Percentiles rank a stretch among this genome's conserved stretches.
These are phyloP conservation scores for Zele albiditarsus DNA, from an alignment of 2,888 invertebrate species.

Conservation along the genomic window DNA sequence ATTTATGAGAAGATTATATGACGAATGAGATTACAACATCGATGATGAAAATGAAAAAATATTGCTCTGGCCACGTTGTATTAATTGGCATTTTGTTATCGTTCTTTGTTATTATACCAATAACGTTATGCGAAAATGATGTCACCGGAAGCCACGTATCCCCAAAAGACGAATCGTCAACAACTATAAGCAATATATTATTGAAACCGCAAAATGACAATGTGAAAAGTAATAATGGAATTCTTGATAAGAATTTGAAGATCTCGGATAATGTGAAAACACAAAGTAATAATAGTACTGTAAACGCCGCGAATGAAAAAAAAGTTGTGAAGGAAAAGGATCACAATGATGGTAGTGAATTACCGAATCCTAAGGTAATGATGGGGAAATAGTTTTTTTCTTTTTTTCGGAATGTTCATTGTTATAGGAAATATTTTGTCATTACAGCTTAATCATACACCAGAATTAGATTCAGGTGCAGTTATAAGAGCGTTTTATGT, in stretches of 20 bases:
- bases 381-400: not conserved
- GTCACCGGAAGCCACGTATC: not conserved
- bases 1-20: not conserved
- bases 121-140: not conserved
- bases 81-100: not conserved
- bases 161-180: not conserved
- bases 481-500: constrained; percentile 70
- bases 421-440: not conserved
- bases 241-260: not conserved
- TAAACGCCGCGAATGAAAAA: not conserved
- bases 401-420: not conserved
- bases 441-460: constrained; percentile 46
- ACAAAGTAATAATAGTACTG: not conserved
- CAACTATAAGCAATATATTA: not conserved
- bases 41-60: not conserved
- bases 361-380: not conserved
- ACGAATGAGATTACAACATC: not conserved
- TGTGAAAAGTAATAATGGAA: not conserved
- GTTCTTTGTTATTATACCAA: not conserved
- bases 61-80: not conserved
- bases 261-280: not conserved
- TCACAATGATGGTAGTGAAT: not conserved
- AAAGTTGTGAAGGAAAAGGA: not conserved
- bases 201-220: not conserved
- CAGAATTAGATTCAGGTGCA: constrained; percentile 65